Conservation (phyloP, 64 coral and sea anemone species). For the Montipora cactus region DNA sequence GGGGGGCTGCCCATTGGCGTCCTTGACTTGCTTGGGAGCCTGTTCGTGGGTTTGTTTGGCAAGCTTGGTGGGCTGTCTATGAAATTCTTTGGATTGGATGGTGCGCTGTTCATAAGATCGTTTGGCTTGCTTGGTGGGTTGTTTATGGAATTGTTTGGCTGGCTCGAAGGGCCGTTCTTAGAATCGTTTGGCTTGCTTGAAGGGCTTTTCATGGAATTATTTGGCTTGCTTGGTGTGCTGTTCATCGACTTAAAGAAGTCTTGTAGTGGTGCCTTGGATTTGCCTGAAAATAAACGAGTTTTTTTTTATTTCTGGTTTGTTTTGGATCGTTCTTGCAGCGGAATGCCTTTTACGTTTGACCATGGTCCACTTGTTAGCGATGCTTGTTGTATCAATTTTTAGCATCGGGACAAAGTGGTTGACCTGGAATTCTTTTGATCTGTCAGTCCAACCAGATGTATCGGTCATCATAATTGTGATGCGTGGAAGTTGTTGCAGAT, state of each 20-base stretch:
- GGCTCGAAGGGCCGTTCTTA: not conserved
- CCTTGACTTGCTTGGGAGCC: not conserved
- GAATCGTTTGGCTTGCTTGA: not conserved
- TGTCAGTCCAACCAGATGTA: constrained; percentile 13
- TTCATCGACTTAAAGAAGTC: constrained; percentile 9
- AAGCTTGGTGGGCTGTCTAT: not conserved
- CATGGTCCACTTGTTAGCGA: not conserved
- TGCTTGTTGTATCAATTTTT: not conserved
- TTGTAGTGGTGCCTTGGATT: not conserved
- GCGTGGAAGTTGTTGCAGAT: not conserved
- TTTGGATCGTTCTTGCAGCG: not conserved
- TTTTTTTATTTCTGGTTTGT: not conserved
- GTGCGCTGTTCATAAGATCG: not conserved
- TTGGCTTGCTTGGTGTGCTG: not conserved
- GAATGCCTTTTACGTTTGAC: constrained; percentile 6
- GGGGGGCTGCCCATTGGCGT: not conserved
- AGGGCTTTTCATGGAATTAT: not conserved
- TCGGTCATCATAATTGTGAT: constrained; percentile 54
- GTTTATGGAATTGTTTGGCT: not conserved
- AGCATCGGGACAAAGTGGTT: constrained; percentile 9
- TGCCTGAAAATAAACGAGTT: not conserved
- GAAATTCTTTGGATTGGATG: not conserved
- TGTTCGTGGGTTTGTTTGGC: not conserved
- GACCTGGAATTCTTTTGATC: constrained; percentile 14
- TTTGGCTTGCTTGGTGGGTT: not conserved